A percentile compares a stretch with the other conserved stretches of the same genome.
Conservation (phyloP, 1,140 invertebrate species). For the Mylabris phalerata region DNA sequence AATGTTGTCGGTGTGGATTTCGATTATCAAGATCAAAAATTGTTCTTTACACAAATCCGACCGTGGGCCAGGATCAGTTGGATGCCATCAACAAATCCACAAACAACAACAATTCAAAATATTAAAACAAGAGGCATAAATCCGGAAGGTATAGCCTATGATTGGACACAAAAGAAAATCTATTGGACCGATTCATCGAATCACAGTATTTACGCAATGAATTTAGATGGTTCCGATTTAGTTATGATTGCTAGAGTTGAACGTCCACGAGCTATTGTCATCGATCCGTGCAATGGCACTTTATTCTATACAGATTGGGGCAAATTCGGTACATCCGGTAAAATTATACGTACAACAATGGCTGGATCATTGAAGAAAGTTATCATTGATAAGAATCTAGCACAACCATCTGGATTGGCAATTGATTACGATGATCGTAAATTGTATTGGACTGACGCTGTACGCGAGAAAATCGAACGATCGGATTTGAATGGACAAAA, state of each 20-base stretch:
- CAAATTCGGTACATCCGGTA: conserved; percentile 83
- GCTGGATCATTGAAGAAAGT: conserved; percentile 87
- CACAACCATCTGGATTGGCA: conserved; percentile 91
- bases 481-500: conserved; percentile 80
- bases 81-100: conserved; percentile 63
- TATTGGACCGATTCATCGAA: conserved; percentile 97
- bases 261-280: conserved; percentile 86
- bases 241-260: conserved; percentile 92
- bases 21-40: conserved; percentile 78
- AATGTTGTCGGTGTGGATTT: conserved; percentile 97
- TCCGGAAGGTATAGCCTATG: conserved; percentile 92
- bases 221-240: conserved; percentile 79
- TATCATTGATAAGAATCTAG: conserved; percentile 84
- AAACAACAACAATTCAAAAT: conserved; percentile 55
- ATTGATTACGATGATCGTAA: conserved; percentile 94
- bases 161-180: conserved; percentile 94
- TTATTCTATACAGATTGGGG: conserved; percentile 93
- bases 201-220: conserved; percentile 92
- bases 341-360: conserved; percentile 94
- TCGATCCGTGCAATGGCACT: conserved; percentile 94
- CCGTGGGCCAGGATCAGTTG: conserved; percentile 83
- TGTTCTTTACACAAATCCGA: conserved; percentile 88
- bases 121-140: conserved; percentile 78
- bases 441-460: conserved; percentile 97
- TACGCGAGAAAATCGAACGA: conserved; percentile 94